Evolutionary conservation across 1,140 invertebrate genomes (phyloP).

Genomic region (Rhagoletis pomonella): DNA sequence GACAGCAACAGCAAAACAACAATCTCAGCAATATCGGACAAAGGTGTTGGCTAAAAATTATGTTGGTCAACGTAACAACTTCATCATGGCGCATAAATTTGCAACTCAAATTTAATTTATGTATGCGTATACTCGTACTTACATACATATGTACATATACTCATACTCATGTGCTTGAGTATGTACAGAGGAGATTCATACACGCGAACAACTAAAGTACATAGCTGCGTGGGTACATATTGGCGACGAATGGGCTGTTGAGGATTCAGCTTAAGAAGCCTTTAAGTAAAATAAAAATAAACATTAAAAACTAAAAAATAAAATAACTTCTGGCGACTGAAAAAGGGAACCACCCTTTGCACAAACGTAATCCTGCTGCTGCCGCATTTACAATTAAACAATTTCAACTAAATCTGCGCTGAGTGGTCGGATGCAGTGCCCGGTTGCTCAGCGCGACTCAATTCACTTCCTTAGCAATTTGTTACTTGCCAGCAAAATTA

Average conservation of each 20-base stretch:
- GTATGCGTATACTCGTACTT: too few species aligned
- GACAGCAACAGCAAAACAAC: background rate
- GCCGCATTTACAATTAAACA: slow-evolving; percentile 71
- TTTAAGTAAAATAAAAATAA: background rate
- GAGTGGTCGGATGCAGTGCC: background rate
- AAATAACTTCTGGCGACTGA: background rate
- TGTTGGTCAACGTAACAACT: slow-evolving; percentile 72
- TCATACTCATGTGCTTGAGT: background rate
- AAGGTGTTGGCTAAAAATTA: slow-evolving; percentile 61
- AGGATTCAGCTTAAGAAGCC: background rate
- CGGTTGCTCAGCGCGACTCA: background rate
- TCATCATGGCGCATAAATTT: slow-evolving; percentile 74
- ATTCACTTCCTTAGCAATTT: slow-evolving; percentile 72
- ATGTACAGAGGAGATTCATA: too few species aligned
- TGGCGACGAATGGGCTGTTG: background rate
- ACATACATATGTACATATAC: too few species aligned
- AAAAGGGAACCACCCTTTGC: background rate
- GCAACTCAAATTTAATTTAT: slow-evolving; percentile 74
- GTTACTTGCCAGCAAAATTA: slow-evolving; percentile 74
- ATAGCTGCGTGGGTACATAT: too few species aligned
- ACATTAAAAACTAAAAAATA: background rate
- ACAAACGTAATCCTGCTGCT: background rate
- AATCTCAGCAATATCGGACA: slow-evolving; percentile 29
- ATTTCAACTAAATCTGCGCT: slow-evolving; percentile 73
- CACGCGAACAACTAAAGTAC: too few species aligned